Evolutionary conservation across 2,113 vertebrate species (phyloP), one percentile per base, ranked within the genome.

Genomic region (Axis porcinus): DNA sequence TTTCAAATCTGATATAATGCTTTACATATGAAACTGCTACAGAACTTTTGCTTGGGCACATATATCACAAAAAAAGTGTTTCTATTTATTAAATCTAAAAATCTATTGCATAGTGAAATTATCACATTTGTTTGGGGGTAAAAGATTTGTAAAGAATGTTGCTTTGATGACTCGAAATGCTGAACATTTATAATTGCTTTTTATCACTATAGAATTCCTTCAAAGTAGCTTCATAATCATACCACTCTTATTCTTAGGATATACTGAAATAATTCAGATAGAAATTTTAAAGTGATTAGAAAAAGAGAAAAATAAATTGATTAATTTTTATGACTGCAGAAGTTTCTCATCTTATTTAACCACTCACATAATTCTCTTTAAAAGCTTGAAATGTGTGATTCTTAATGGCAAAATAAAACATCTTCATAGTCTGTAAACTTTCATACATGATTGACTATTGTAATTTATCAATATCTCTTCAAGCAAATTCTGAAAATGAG

Each of bases 351-450:
- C 91, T 91, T 96, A 57, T 89, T 95, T 97, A 95, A 93, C 54
- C 95, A 76, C 54, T 94, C 78, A 82, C 76, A 90, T 96, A 93
- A 96, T 97, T 98, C 91, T 98, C 91, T 93, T 93, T 97, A 98
- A 97, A 95, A 96, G 93, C 95, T 96, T 95, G 82, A 50, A 67
- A 93, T 52, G 10, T 70, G 54, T 91, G 60, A 97, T 94, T 93
- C 91, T 98, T 98, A 98, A 97, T 98, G 97, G 40, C 86, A 98
- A 97, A 98, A 98, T 89, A 97, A 98, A 98, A 94, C 83, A 97
- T 92, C 96, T 98, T 98, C 97, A 97, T 97, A 97, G 91, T 96
- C 84, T 93, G 95, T 92, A 98, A 98, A 98, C 40, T 92, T 98
- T 98, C 95, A 98, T 85, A 97, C 88, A 97, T 97, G 67, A 98